Percentiles rank a stretch among this genome's conserved stretches.
Evolutionary conservation across 2,113 vertebrate genomes (phyloP).

Genomic region (Hippopotamus amphibius): DNA sequence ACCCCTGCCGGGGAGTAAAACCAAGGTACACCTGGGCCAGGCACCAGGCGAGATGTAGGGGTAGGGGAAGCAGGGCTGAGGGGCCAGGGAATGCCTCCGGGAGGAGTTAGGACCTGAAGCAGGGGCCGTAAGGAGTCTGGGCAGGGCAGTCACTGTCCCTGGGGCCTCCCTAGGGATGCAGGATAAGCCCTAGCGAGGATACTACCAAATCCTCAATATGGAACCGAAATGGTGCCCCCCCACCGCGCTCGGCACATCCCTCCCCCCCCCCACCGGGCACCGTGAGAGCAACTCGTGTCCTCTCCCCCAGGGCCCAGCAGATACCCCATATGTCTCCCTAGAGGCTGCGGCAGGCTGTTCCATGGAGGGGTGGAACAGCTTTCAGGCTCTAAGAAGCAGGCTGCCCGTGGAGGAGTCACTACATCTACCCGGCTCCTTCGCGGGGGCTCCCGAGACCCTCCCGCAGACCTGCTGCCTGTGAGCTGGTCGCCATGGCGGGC

Average conservation of each 20-base stretch:
- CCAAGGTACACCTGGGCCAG: background rate
- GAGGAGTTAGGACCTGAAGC: background rate
- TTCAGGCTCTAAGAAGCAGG: background rate
- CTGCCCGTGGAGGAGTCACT: fast-evolving
- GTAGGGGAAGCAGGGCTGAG: background rate
- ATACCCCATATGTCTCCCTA: fast-evolving
- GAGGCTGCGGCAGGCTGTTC: background rate
- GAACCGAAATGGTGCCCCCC: background rate
- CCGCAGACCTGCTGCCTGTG: fast-evolving
- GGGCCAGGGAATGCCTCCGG: fast-evolving
- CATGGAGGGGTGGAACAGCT: fast-evolving
- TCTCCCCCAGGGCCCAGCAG: background rate
- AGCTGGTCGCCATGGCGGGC: background rate
- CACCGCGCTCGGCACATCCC: too few species aligned
- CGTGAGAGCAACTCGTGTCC: background rate
- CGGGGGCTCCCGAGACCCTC: background rate
- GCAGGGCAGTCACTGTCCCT: background rate
- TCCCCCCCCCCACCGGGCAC: background rate
- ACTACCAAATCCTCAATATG: background rate
- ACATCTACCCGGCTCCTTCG: background rate
- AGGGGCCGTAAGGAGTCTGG: background rate
- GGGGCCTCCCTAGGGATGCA: background rate
- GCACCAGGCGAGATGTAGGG: background rate
- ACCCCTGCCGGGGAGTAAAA: too few species aligned
- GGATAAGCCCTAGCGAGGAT: background rate